Evolutionary conservation across 1,140 invertebrate genomes (phyloP).

Genomic region (Calephelis nemesis): DNA sequence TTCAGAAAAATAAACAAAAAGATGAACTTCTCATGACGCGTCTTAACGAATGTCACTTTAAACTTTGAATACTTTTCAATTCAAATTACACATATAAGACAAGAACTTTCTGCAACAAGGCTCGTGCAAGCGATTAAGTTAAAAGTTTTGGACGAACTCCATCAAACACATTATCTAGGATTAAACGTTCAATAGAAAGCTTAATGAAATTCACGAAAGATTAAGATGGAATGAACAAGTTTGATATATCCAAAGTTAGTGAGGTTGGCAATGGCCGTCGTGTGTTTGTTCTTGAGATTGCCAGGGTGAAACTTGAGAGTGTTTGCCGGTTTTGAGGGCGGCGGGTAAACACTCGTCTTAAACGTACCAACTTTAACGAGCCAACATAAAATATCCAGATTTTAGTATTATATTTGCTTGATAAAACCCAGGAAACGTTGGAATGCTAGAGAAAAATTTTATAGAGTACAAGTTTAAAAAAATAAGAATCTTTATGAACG

Average conservation of each 20-base stretch:
- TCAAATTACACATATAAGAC: too few relatives aligned
- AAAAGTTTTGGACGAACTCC: neutral
- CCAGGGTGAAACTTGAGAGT: slow-evolving; percentile 58
- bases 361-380: slow-evolving; percentile 57
- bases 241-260: slow-evolving; percentile 38
- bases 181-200: slow-evolving; percentile 16
- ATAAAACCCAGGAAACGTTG: slow-evolving; percentile 8
- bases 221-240: slow-evolving; percentile 15
- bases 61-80: too few relatives aligned
- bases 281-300: slow-evolving; percentile 63
- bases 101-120: too few relatives aligned
- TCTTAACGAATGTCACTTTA: too few relatives aligned
- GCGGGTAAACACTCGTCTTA: slow-evolving; percentile 46
- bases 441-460: neutral
- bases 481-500: too few relatives aligned
- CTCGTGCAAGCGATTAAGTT: too few relatives aligned
- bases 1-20: too few relatives aligned
- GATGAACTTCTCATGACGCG: too few relatives aligned
- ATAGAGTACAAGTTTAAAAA: neutral
- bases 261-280: slow-evolving; percentile 53
- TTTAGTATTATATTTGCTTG: slow-evolving; percentile 28
- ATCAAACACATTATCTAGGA: neutral
- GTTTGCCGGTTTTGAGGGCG: slow-evolving; percentile 60
- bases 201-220: slow-evolving; percentile 7
- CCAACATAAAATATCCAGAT: slow-evolving; percentile 45